These are phyloP conservation scores for Zeus faber DNA, from an alignment of 2,113 vertebrate species.

Conservation along the genomic window DNA sequence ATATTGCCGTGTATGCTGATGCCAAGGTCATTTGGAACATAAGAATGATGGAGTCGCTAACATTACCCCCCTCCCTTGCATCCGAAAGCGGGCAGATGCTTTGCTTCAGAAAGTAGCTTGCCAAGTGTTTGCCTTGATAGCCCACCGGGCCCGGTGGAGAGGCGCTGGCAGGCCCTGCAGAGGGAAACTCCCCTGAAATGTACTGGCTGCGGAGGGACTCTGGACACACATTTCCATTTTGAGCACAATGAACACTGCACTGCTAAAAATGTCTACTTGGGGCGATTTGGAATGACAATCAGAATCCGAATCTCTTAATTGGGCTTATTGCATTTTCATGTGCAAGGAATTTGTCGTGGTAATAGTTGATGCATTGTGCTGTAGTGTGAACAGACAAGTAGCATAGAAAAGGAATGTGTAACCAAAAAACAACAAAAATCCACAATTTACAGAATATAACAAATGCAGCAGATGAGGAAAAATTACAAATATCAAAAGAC, in stretches of 20 bases:
- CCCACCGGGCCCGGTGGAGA: conserved; percentile 52
- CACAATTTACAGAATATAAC: too few species aligned
- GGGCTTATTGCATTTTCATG: too few species aligned
- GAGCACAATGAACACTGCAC: conserved; percentile 49
- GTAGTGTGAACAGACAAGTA: too few species aligned
- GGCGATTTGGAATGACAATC: too few species aligned
- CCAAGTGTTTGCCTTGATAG: conserved; percentile 77
- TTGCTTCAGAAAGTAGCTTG: conserved; percentile 66
- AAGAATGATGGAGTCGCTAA: conserved; percentile 76
- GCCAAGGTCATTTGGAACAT: conserved; percentile 74
- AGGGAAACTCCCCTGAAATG: conserved; percentile 56
- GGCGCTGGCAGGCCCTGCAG: conserved; percentile 62
- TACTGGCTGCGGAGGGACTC: conserved; percentile 46
- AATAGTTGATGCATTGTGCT: too few species aligned
- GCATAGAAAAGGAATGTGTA: too few species aligned
- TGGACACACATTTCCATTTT: conserved; percentile 59
- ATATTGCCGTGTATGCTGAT: conserved; percentile 64
- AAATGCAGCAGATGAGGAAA: too few species aligned
- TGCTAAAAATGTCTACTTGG: too few species aligned
- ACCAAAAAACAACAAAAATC: too few species aligned
- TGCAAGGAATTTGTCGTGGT: too few species aligned
- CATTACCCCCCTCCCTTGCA: conserved; percentile 58
- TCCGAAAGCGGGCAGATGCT: conserved; percentile 70
- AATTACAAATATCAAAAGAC: too few species aligned
- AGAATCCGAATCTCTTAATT: too few species aligned